Base-by-base conservation (phyloP, 2,797 vertebrate species). In the Xiphophorus birchmanni region DNA sequence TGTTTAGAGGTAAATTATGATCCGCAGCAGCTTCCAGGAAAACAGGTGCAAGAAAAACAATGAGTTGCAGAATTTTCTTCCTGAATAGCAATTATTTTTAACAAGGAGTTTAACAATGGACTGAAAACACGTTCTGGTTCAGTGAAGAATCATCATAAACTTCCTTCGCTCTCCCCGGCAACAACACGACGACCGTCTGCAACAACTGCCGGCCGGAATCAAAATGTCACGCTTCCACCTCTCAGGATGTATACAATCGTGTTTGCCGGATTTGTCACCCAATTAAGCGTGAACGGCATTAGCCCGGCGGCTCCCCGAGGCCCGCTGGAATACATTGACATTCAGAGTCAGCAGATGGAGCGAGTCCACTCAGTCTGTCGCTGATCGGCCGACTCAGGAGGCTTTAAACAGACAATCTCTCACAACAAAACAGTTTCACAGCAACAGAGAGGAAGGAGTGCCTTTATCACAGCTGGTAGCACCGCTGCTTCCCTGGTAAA, bases 231-330 rank as follows among this genome's bases (percentile, higher is more conserved):
- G 84, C 84, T 85, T 82, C 67, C 87, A 81, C 76, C 84, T 91
- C 89, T 90, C 87, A 90, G 87, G 82, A 91, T 92, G 90, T 92
- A 91, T 86, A 92, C 88, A 92, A 88, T 90, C 87, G 88, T 86
- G 91, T 91, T 88, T 86, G 87, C 82, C 21, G 73, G 87, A 90
- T 93, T 90, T 90, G 88, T 91, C 87, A 91, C 80, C 89, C 89
- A 92, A 92, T 92, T 93, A 91, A 89, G 85, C 76, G 75, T 86
- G 90, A 91, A 86, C 83, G 8, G 80, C 84, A 82, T 85, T 76
- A 87, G 77, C 75, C 76, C 29, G 10, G 56, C 23, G 56, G 52
- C 58, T 87, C 90, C 87, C 90, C 0, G 58, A 80, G 90, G 84
- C 81, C 84, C 58, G 23, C 80, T 67, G 74, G 91, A 90, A 91